Evolutionary conservation across 2,888 invertebrate species (phyloP), one percentile per base, ranked within the genome.

Genomic region (Bimastos eiseni): DNA sequence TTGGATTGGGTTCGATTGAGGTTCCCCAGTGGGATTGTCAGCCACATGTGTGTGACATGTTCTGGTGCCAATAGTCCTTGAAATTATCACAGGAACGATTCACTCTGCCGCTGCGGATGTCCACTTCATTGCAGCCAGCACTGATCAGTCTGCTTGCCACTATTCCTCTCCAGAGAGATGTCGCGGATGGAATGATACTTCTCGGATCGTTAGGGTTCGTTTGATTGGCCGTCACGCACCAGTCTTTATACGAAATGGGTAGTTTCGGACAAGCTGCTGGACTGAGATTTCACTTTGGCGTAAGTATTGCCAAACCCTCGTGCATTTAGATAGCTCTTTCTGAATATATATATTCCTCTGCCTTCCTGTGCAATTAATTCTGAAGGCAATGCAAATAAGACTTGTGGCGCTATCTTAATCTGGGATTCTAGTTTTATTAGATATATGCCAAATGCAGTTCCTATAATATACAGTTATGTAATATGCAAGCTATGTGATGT

Each of bases 261-360:
- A 70, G 70, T 70, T 70, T 70, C n/a, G 70, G 70, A 30, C 70
- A 70, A n/a, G 70, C 70, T n/a, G 70, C 70, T n/a, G 70, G 70
- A n/a, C 70, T 70, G 70, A 70, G 70, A 70, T 70, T 70, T 70
- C n/a, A 70, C 13, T 70, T 70, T n/a, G n/a, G 70, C 70, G 70
- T 70, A 70, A 70, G 70, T 70, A n/a, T 30, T n/a, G 70, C 30
- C 30, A 70, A n/a, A 8, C 70, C 3, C n/a, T 70, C n/a, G 8
- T 70, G 70, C n/a, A 70, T 70, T 70, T n/a, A 30, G 70, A 11
- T 70, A 70, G 30, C 8, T 70, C n/a, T 30, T 70, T 70, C 70
- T 70, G 30, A 0, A 8, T 70, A 70, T 70, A n/a, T 17, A 1
- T n/a, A 70, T 70, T 70, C 13, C 0, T 30, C 11, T n/a, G n/a